A percentile compares a stretch with the other conserved stretches of the same genome.
phyloP scores from a whole-genome alignment of 2,888 invertebrate genomes.

The Cybosia mesomella region DNA sequence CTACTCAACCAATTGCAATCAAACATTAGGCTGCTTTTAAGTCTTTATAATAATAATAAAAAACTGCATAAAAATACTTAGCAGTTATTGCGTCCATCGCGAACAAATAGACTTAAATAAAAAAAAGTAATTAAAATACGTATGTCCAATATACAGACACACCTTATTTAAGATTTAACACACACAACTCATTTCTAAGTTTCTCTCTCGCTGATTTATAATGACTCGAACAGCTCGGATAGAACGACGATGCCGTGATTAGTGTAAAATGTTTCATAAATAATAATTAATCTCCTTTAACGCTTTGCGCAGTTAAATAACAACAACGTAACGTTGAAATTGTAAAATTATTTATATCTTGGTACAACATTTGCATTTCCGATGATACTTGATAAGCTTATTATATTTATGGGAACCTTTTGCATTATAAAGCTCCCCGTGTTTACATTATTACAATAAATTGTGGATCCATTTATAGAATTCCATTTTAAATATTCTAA shows the following conservation, averaged over 20 bases:
- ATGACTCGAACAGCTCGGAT: neutral
- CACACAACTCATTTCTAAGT: too few relatives aligned
- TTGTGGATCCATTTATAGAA: neutral
- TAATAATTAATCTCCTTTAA: neutral
- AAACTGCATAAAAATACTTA: too few relatives aligned
- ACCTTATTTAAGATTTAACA: too few relatives aligned
- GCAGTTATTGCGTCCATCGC: too few relatives aligned
- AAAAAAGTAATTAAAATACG: too few relatives aligned
- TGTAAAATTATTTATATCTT: conserved; percentile 4
- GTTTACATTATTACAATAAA: conserved; percentile 8
- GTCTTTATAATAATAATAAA: too few relatives aligned
- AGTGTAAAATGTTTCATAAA: neutral
- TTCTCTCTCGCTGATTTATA: neutral
- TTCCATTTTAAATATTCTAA: neutral
- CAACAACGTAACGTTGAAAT: neutral
- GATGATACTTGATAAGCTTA: conserved; percentile 2
- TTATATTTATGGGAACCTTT: conserved; percentile 10
- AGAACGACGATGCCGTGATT: neutral
- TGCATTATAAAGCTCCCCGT: neutral
- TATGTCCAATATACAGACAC: too few relatives aligned
- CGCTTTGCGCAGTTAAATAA: neutral
- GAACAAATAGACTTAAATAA: too few relatives aligned
- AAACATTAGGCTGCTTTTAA: too few relatives aligned
- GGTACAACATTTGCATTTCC: conserved; percentile 2
- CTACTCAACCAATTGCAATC: too few relatives aligned